Percentiles rank a stretch among this genome's conserved stretches.
phyloP scores from a whole-genome alignment of 2,888 invertebrate genomes.

The Gastrophysa polygoni region DNA sequence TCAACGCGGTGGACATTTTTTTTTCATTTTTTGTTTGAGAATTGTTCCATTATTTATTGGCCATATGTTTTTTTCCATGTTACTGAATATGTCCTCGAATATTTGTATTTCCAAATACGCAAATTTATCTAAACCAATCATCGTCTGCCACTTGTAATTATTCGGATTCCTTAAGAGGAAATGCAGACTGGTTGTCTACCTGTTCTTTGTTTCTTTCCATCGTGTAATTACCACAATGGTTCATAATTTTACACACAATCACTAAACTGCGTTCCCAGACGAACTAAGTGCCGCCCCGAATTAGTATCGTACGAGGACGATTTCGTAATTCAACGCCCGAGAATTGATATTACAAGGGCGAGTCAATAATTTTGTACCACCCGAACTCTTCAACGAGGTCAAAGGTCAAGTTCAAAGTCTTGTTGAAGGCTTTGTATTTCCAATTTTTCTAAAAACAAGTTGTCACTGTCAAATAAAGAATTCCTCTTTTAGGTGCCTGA shows the following conservation, averaged over 20 bases:
- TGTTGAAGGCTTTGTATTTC: too few relatives aligned
- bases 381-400: too few relatives aligned
- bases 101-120: background rate
- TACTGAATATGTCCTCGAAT: too few relatives aligned
- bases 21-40: too few relatives aligned
- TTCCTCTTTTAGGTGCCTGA: too few relatives aligned
- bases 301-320: constrained; percentile 7
- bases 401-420: too few relatives aligned
- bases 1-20: too few relatives aligned
- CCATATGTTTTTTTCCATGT: too few relatives aligned
- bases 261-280: constrained; percentile 17
- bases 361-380: too few relatives aligned
- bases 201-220: constrained; percentile 13
- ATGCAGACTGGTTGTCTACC: constrained; percentile 25
- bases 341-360: background rate
- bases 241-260: constrained; percentile 17
- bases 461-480: too few relatives aligned
- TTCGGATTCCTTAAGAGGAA: constrained; percentile 38
- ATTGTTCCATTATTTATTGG: too few relatives aligned
- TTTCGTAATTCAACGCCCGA: background rate
- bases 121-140: background rate
- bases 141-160: background rate
- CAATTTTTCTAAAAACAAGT: too few relatives aligned
- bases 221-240: constrained; percentile 13
- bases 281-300: constrained; percentile 2